Conservation (phyloP, 2,113 vertebrate genomes). For the Paratilapia polleni region DNA sequence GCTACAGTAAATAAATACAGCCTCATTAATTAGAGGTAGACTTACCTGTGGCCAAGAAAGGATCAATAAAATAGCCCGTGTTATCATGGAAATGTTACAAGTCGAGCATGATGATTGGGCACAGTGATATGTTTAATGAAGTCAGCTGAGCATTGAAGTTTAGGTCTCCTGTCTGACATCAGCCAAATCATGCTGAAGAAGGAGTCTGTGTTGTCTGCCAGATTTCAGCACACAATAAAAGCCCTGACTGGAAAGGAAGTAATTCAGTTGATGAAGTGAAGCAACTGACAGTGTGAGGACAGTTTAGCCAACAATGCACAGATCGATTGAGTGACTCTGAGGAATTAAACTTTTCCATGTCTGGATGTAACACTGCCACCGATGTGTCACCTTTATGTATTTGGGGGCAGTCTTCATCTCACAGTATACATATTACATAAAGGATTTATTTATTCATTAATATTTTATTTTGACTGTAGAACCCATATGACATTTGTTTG, state of each 20-base stretch:
- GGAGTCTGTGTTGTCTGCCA: conserved; percentile 13
- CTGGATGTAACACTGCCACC: neutral
- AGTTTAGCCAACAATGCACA: conserved; percentile 1
- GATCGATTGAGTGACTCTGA: conserved; percentile 32
- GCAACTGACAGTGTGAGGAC: neutral
- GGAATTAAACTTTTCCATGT: conserved; percentile 7
- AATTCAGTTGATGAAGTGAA: conserved; percentile 30
- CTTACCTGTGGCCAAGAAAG: neutral
- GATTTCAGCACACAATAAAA: conserved; percentile 36
- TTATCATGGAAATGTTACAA: conserved; percentile 3
- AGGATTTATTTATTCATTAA: neutral
- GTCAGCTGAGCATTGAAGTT: neutral
- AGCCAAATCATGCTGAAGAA: neutral
- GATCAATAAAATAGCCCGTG: neutral
- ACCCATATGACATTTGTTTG: neutral
- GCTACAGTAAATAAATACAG: neutral
- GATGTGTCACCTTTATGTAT: neutral
- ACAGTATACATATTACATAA: neutral
- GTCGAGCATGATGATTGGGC: neutral
- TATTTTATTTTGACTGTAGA: neutral
- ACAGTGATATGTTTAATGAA: neutral
- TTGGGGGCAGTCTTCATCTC: neutral
- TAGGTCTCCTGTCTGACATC: conserved; percentile 6
- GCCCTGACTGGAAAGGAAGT: conserved; percentile 13
- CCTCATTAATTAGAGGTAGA: neutral